Percentiles rank a stretch among this genome's conserved stretches.
phyloP scores from a whole-genome alignment of 30 jellyfish, hydroid and myxozoan species.

The Turritopsis dohrnii region DNA sequence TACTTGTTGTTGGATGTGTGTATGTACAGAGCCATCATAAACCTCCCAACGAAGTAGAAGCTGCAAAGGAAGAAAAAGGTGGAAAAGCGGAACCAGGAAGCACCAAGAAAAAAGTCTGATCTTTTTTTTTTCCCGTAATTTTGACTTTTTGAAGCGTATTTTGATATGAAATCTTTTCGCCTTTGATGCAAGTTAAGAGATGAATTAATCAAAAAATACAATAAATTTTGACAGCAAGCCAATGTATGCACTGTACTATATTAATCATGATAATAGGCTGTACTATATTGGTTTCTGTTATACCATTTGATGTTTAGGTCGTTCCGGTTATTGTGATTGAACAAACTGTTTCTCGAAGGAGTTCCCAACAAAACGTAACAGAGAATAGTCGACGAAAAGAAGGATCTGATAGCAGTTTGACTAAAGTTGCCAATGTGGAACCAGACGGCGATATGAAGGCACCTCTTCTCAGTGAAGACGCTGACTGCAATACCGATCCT shows the following conservation, averaged over 20 bases:
- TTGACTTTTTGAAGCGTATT: too few species aligned
- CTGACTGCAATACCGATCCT: background rate
- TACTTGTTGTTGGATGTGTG: background rate
- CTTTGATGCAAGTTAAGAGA: too few species aligned
- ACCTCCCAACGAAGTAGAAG: background rate
- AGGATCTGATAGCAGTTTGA: background rate
- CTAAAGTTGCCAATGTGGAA: background rate
- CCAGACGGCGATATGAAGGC: background rate
- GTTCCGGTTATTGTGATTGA: background rate
- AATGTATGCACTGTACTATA: too few species aligned
- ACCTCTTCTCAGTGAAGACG: background rate
- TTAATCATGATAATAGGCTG: too few species aligned
- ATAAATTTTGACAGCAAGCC: too few species aligned
- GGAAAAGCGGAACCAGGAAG: background rate
- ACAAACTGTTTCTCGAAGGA: background rate
- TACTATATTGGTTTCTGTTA: background rate
- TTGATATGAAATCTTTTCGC: too few species aligned
- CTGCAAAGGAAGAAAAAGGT: background rate
- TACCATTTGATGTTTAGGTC: background rate
- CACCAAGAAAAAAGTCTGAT: background rate
- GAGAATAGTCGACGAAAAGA: background rate
- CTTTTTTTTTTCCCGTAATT: too few species aligned
- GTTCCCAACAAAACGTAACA: background rate
- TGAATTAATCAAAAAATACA: too few species aligned
- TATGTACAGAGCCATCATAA: background rate